Base-by-base conservation (phyloP, 2,888 invertebrate species). In the Melanargia galathea region DNA sequence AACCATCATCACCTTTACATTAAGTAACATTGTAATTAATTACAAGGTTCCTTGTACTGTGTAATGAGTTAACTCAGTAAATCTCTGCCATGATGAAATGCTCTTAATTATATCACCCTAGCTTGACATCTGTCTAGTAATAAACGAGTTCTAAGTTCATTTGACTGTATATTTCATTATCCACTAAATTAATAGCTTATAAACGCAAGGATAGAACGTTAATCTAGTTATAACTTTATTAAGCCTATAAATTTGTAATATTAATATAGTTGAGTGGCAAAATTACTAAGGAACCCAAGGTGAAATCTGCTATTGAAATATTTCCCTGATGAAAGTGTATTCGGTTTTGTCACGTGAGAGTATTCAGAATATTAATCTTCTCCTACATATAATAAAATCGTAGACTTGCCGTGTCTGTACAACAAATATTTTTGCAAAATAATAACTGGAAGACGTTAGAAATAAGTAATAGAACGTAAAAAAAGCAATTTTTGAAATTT, bases 101-200 rank as follows among this genome's bases (percentile, higher is more conserved):
- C 46, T 26, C 16, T 24, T 26, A 48, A 48, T 59, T 49, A 48
- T n/a, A 11, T 38, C 38, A 59, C 16, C 2, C 20, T 6, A 26
- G 38, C 6, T 38, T 54, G 10, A 38, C 58, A 59, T 38, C 58
- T 52, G 24, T 26, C 22, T 48, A n/a, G 43, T 13, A 63, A 52
- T 46, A 35, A 52, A 30, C 26, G 20, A 63, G 8, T 60, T 18
- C 38, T 33, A 10, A n/a, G 20, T 16, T 40, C 55, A 49, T 49
- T 40, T 55, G 26, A 30, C 40, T 49, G 60, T 49, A 38, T 59
- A 48, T 49, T 60, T 49, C 55, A 63, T 59, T 33, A 52, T 45
- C 51, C 58, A 60, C 55, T 22, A 40, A 55, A 43, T 60, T 63
- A 49, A 60, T 55, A 24, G 48, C 18, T 35, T 56, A 63, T 58